Evolutionary conservation across 2,888 invertebrate genomes (phyloP).

Genomic region (Anthrax anthrax): DNA sequence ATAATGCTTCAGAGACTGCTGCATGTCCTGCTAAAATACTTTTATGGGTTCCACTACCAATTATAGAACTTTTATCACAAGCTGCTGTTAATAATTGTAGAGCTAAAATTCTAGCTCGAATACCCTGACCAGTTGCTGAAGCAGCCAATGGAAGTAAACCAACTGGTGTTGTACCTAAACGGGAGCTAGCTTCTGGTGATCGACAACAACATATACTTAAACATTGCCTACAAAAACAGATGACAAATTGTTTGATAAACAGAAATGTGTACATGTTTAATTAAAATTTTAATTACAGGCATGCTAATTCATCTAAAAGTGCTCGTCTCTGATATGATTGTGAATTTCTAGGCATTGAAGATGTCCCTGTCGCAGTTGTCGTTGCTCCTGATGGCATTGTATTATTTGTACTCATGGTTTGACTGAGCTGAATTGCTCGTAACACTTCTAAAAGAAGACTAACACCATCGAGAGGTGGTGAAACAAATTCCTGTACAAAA

Average conservation of each 20-base stretch:
- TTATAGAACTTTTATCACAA: conserved; percentile 43
- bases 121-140: conserved; percentile 77
- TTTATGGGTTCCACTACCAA: conserved; percentile 29
- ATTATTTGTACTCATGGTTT: conserved; percentile 41
- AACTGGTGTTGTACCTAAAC: conserved; percentile 61
- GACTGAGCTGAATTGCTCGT: conserved; percentile 70
- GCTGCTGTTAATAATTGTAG: conserved; percentile 77
- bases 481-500: conserved; percentile 85
- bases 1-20: conserved; percentile 79
- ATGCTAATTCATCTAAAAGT: conserved; percentile 74
- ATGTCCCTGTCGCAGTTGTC: conserved; percentile 14
- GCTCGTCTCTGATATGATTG: conserved; percentile 58
- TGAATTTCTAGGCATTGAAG: conserved; percentile 39
- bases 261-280: background rate
- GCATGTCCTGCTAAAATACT: conserved; percentile 57
- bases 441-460: conserved; percentile 70
- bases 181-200: conserved; percentile 63
- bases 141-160: conserved; percentile 74
- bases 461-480: conserved; percentile 77
- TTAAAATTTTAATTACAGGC: conserved; percentile 41
- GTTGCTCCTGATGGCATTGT: conserved; percentile 15
- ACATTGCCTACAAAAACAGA: conserved; percentile 45
- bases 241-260: conserved; percentile 18
- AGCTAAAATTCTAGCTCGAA: conserved; percentile 69
- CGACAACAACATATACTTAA: conserved; percentile 65